Base-by-base conservation (phyloP, 1,140 invertebrate genomes). In the Aphaenogaster rudis region DNA sequence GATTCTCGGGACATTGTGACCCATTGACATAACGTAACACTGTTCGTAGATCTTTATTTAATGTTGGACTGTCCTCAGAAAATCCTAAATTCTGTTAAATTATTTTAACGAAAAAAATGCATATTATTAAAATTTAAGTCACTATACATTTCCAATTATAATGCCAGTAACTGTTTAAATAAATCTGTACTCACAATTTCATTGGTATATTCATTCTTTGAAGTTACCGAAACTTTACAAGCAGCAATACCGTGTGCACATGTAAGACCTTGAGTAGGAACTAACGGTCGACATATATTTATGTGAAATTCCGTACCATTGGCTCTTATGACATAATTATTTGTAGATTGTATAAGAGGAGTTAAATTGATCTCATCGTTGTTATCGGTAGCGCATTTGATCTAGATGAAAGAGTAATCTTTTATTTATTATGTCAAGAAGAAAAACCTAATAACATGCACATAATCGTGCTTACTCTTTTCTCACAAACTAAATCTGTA, bases 231-330 rank as follows among this genome's bases (percentile, higher is more conserved):
- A 82, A 94, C 93, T 93, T 95, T 95, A 86, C 96, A 96, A 82
- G 93, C 94, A 72, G 94, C 95, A 88, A 95, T 96, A 17, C 95
- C 96, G 90, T 95, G 94, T 63, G 92, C 88, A 88, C 96, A 96
- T 87, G 93, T 94, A 77, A 96, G 93, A 91, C 94, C 93, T 90
- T 92, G 93, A 90, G 93, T 93, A 76, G 95, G 91, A 78, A 96
- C 93, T 88, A 96, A 92, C 85, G 96, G 95, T 86, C 93, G 93
- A 86, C 96, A 96, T 66, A 96, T 92, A 92, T 96, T 96, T 91
- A 96, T 94, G 50, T 93, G 86, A 85, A 92, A 94, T 67, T 93
- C 91, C 6, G 89, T 91, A 63, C 92, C 88, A 64, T 95, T 94
- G 1, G 92, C 89, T 89, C 92, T 93, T 2, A 95, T 94, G 61